Evolutionary conservation across 2,797 vertebrate species (phyloP).

Genomic region (Apogon hyalosoma): DNA sequence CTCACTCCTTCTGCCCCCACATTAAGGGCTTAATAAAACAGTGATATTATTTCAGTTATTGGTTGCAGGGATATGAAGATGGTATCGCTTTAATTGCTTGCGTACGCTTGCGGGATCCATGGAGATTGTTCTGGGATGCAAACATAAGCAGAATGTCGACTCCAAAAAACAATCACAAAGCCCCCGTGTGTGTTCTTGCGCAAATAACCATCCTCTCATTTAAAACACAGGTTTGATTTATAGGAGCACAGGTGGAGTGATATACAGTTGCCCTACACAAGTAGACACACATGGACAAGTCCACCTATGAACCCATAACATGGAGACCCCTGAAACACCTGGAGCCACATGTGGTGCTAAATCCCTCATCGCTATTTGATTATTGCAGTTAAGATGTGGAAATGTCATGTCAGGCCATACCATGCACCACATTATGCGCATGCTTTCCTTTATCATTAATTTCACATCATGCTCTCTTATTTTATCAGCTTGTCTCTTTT

Average conservation of each 20-base stretch:
- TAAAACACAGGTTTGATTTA: constrained; percentile 83
- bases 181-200: constrained; percentile 77
- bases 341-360: constrained; percentile 47
- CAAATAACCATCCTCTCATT: constrained; percentile 81
- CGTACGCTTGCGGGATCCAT: constrained; percentile 84
- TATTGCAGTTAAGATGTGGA: constrained; percentile 43
- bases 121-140: constrained; percentile 88
- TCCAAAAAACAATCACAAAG: constrained; percentile 85
- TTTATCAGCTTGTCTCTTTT: constrained; percentile 39
- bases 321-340: constrained; percentile 49
- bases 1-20: constrained; percentile 78
- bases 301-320: constrained; percentile 25
- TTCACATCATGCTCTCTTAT: constrained; percentile 18
- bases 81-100: constrained; percentile 89
- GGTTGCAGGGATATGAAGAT: constrained; percentile 87
- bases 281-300: constrained; percentile 23
- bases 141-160: constrained; percentile 88
- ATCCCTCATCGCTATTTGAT: constrained; percentile 57
- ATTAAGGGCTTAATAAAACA: constrained; percentile 87
- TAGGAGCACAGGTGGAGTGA: constrained; percentile 74
- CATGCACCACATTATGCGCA: constrained; percentile 4
- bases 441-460: constrained; percentile 31
- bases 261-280: constrained; percentile 54
- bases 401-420: constrained; percentile 45
- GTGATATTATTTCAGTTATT: constrained; percentile 88